A percentile compares a stretch with the other conserved stretches of the same genome.
Conservation (phyloP, 2,888 invertebrate species). For the Fragum whitleyi region DNA sequence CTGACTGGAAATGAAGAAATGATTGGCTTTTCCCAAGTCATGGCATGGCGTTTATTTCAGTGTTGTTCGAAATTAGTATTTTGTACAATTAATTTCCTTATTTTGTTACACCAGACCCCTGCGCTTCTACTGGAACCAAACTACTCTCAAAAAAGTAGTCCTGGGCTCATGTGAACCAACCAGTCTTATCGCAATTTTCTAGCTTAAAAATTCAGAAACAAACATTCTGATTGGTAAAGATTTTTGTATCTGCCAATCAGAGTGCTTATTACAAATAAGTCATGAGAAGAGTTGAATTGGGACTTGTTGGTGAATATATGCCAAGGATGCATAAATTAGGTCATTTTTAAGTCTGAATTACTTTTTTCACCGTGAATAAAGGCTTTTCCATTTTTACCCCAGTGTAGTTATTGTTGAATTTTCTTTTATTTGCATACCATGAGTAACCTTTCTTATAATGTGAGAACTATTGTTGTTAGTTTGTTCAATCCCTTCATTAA, state of each 20-base stretch:
- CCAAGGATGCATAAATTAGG: neutral
- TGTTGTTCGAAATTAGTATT: conserved; percentile 24
- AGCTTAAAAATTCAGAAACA: too few species aligned
- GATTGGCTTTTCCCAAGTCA: neutral
- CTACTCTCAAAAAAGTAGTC: conserved; percentile 32
- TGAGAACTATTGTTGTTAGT: neutral
- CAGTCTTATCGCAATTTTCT: too few species aligned
- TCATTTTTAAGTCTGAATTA: neutral
- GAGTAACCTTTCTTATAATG: conserved; percentile 2
- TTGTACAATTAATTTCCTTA: conserved; percentile 21
- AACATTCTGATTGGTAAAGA: too few species aligned
- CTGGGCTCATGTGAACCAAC: neutral
- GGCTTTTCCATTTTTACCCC: conserved; percentile 18
- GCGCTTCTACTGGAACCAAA: conserved; percentile 55
- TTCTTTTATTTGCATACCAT: neutral
- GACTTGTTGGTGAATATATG: too few species aligned
- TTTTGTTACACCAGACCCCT: conserved; percentile 57
- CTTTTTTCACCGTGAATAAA: neutral
- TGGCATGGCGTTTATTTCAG: conserved; percentile 24
- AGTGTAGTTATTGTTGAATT: conserved; percentile 19
- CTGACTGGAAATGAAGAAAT: neutral
- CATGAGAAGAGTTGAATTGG: too few species aligned
- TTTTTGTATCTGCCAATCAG: too few species aligned
- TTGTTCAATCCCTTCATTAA: neutral
- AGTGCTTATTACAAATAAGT: too few species aligned